Evolutionary conservation across 2,797 vertebrate genomes (phyloP).

Genomic region (Macropodus opercularis): DNA sequence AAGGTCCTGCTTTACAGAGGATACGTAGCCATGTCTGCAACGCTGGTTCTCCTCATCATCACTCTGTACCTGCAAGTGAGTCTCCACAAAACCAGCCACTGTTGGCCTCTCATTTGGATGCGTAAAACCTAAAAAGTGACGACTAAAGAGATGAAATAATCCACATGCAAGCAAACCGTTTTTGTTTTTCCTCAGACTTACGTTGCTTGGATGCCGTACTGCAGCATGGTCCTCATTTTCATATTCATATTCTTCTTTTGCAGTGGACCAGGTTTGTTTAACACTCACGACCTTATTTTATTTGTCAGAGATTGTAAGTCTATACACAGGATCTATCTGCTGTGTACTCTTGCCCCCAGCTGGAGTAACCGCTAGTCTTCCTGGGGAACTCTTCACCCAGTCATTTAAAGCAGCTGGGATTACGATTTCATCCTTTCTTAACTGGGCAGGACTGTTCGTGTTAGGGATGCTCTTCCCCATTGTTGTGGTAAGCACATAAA

Average conservation of each 20-base stretch:
- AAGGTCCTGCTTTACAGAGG: constrained; percentile 68
- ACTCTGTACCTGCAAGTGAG: constrained; percentile 72
- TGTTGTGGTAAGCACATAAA: constrained; percentile 79
- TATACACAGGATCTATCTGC: neutral
- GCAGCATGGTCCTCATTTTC: constrained; percentile 78
- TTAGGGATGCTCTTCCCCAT: constrained; percentile 85
- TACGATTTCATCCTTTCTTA: constrained; percentile 69
- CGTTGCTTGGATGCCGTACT: constrained; percentile 78
- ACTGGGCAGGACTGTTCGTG: constrained; percentile 82
- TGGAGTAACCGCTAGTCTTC: constrained; percentile 71
- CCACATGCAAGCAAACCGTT: neutral
- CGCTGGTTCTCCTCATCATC: constrained; percentile 66
- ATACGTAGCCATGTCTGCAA: constrained; percentile 62
- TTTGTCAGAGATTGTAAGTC: neutral
- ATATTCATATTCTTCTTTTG: constrained; percentile 70
- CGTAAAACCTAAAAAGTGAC: neutral
- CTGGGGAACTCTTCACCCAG: constrained; percentile 84
- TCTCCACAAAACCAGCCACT: neutral
- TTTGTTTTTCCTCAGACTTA: constrained; percentile 38
- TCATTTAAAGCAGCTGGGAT: constrained; percentile 80
- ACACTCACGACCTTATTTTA: neutral
- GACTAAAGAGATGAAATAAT: neutral
- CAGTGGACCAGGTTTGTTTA: constrained; percentile 69
- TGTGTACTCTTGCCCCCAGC: constrained; percentile 57
- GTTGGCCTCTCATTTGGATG: neutral